phyloP scores from a whole-genome alignment of 2,797 vertebrate genomes.

The Syngnathus rostellatus region DNA sequence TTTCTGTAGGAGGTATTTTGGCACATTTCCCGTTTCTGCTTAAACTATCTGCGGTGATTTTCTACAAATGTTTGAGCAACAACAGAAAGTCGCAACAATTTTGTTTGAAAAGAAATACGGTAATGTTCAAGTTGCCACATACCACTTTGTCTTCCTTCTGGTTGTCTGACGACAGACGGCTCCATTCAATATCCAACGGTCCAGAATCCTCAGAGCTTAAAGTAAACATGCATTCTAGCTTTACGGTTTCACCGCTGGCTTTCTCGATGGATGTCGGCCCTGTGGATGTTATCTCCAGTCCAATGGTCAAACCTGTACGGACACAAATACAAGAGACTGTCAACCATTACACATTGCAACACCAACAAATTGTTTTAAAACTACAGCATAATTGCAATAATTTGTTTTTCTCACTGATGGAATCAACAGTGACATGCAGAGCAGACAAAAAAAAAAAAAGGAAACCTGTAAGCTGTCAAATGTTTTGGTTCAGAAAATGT shows the following conservation, averaged over 20 bases:
- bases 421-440: not conserved
- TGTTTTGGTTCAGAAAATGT: conserved; percentile 14
- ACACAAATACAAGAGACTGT: conserved; percentile 14
- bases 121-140: conserved; percentile 27
- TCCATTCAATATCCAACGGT: conserved; percentile 90
- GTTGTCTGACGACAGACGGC: conserved; percentile 78
- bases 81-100: no score
- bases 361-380: not conserved
- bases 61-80: no score
- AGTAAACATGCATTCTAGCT: conserved; percentile 78
- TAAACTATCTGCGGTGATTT: no score
- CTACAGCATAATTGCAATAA: not conserved
- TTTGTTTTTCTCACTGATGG: not conserved
- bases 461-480: conserved; percentile 15
- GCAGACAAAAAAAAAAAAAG: conserved; percentile 12
- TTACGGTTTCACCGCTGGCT: conserved; percentile 81
- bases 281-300: conserved; percentile 72
- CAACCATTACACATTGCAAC: not conserved
- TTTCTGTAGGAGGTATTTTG: no score
- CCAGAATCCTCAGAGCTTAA: conserved; percentile 68
- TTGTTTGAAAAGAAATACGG: not conserved
- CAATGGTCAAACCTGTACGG: conserved; percentile 48
- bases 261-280: conserved; percentile 68
- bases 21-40: no score
- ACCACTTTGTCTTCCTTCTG: conserved; percentile 82